Conservation (phyloP, 2,113 vertebrate species). For the Centropristis striata region DNA sequence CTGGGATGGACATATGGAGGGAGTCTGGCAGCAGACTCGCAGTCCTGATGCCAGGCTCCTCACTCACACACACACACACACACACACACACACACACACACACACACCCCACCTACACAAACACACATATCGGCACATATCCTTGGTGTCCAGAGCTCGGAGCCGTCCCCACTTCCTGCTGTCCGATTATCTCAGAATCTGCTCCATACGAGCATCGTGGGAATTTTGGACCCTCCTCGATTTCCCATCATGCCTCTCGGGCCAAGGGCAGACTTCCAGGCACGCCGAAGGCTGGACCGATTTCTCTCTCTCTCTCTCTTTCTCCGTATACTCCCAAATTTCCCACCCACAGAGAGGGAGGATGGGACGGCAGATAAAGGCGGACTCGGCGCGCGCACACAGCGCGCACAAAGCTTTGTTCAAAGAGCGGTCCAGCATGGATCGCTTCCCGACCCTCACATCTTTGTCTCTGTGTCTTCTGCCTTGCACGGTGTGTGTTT, state of each 20-base stretch:
- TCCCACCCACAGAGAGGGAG: conserved; percentile 48
- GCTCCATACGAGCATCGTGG: conserved; percentile 61
- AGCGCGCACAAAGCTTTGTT: conserved; percentile 44
- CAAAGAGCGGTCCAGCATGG: conserved; percentile 46
- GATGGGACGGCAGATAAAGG: conserved; percentile 54
- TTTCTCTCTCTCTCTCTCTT: too few species aligned
- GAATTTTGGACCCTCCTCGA: conserved; percentile 67
- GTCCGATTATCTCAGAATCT: conserved; percentile 68
- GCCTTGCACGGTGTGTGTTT: conserved; percentile 22
- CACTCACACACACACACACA: conserved; percentile 50
- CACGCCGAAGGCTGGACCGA: conserved; percentile 26
- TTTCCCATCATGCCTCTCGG: conserved; percentile 49
- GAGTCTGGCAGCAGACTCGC: conserved; percentile 68
- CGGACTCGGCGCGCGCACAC: not conserved
- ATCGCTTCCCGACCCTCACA: conserved; percentile 13
- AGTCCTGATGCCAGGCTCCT: conserved; percentile 56
- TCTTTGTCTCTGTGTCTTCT: conserved; percentile 37
- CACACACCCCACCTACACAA: conserved; percentile 12
- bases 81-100: conserved; percentile 25
- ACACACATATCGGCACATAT: conserved; percentile 43
- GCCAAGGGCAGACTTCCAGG: conserved; percentile 63
- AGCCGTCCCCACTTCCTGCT: conserved; percentile 57
- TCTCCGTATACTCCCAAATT: conserved; percentile 16
- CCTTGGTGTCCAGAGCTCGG: conserved; percentile 29
- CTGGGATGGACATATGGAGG: conserved; percentile 80